A percentile compares a stretch with the other conserved stretches of the same genome.
These are phyloP conservation scores for Netelia melanura DNA, from an alignment of 2,888 invertebrate genomes.

Conservation along the genomic window DNA sequence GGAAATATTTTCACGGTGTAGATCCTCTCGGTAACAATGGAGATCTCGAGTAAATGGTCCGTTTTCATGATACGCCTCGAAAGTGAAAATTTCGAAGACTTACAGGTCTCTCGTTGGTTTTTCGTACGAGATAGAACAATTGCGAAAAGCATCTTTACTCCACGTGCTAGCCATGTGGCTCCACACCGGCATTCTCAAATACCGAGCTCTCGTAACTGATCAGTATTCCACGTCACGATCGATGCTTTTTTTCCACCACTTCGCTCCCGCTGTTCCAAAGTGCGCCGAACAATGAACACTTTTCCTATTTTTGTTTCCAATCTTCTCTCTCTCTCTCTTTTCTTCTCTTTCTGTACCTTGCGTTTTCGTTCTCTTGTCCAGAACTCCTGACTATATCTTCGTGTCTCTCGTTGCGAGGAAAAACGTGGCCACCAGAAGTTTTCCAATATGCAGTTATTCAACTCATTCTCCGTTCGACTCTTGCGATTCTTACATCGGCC, in stretches of 20 bases:
- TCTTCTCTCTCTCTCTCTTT: not conserved
- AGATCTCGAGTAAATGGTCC: constrained; percentile 10
- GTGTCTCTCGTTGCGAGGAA: not conserved
- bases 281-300: constrained; percentile 28
- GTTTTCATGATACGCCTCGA: constrained; percentile 30
- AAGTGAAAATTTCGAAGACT: not conserved
- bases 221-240: constrained; percentile 77
- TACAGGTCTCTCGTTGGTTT: constrained; percentile 32
- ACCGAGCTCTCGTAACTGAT: constrained; percentile 67
- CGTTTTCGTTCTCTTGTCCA: not conserved
- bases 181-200: constrained; percentile 4
- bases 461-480: not conserved
- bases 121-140: constrained; percentile 43
- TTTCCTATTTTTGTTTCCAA: constrained; percentile 11
- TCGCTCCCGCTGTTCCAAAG: constrained; percentile 49
- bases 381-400: not conserved
- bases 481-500: not conserved
- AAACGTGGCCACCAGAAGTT: constrained; percentile 34
- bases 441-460: not conserved
- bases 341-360: not conserved
- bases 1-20: constrained; percentile 57
- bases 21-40: constrained; percentile 67
- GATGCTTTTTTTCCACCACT: constrained; percentile 53
- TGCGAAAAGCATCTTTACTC: constrained; percentile 46
- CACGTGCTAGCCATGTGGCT: constrained; percentile 76